These are phyloP conservation scores for Mastomys coucha DNA, from an alignment of 2,113 vertebrate species.

Conservation along the genomic window DNA sequence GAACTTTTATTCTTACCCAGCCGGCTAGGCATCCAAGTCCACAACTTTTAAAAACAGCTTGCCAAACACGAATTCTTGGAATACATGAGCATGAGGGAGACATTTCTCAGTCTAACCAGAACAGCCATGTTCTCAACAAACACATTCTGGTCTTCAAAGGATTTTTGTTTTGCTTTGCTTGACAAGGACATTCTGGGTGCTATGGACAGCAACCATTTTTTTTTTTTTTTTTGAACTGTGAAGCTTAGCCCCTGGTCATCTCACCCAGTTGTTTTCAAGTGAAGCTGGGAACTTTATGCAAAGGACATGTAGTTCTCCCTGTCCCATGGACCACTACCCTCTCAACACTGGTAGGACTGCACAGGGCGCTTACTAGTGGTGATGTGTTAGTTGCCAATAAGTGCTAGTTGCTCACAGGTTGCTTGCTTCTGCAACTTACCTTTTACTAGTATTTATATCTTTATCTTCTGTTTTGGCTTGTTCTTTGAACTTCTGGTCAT, in stretches of 20 bases:
- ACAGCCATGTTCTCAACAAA: background rate
- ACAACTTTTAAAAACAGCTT: background rate
- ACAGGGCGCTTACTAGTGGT: background rate
- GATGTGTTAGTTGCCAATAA: background rate
- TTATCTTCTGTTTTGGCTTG: background rate
- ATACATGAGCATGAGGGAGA: background rate
- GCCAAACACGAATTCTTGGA: background rate
- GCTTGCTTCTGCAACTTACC: background rate
- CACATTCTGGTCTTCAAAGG: background rate
- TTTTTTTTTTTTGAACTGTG: background rate
- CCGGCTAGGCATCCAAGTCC: background rate
- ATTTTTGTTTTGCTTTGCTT: background rate
- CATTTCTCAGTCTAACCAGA: background rate
- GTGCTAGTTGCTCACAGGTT: background rate
- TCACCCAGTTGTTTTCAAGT: background rate
- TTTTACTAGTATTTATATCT: background rate
- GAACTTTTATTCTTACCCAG: background rate
- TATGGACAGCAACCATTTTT: background rate
- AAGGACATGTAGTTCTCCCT: background rate
- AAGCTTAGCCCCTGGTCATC: background rate
- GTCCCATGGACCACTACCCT: background rate
- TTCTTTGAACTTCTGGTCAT: background rate
- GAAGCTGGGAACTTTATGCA: background rate
- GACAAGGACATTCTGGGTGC: background rate
- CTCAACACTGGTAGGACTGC: background rate